A percentile compares a stretch with the other conserved stretches of the same genome.
phyloP scores from a whole-genome alignment of 2,888 invertebrate genomes.

The Temnothorax rugatulus region DNA sequence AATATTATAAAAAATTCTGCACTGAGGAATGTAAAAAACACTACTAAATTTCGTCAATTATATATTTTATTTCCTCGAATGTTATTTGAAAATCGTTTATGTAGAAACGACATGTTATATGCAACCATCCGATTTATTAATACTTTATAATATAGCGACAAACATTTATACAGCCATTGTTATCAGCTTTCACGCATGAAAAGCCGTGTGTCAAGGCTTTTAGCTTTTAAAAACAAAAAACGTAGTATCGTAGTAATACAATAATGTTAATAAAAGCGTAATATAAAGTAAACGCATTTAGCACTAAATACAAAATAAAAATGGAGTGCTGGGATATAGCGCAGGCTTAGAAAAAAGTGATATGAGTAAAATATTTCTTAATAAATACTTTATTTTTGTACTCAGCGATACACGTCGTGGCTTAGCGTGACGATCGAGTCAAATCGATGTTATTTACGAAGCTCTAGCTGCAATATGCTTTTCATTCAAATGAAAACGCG shows the following conservation, averaged over 20 bases:
- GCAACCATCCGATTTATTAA: neutral
- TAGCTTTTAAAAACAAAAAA: neutral
- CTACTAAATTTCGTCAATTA: neutral
- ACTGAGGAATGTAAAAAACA: neutral
- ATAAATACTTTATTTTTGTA: neutral
- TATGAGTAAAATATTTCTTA: neutral
- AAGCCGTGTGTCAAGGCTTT: neutral
- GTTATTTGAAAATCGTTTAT: neutral
- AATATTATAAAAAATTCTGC: conserved; percentile 6
- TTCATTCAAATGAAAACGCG: conserved; percentile 22
- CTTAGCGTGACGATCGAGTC: neutral
- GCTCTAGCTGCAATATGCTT: neutral
- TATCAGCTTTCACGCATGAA: conserved; percentile 8
- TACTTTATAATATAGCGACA: conserved; percentile 1
- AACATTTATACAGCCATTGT: neutral
- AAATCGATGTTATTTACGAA: neutral
- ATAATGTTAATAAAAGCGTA: neutral
- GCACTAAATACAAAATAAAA: neutral
- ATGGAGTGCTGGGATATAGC: neutral
- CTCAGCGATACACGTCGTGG: neutral
- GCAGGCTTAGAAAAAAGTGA: neutral
- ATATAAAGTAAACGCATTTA: neutral
- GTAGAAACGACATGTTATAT: neutral
- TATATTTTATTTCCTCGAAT: neutral
- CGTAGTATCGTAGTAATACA: neutral